Percentiles rank a stretch among this genome's conserved stretches.
Conservation (phyloP, 2,797 vertebrate species). For the Eulemur rubriventer region DNA sequence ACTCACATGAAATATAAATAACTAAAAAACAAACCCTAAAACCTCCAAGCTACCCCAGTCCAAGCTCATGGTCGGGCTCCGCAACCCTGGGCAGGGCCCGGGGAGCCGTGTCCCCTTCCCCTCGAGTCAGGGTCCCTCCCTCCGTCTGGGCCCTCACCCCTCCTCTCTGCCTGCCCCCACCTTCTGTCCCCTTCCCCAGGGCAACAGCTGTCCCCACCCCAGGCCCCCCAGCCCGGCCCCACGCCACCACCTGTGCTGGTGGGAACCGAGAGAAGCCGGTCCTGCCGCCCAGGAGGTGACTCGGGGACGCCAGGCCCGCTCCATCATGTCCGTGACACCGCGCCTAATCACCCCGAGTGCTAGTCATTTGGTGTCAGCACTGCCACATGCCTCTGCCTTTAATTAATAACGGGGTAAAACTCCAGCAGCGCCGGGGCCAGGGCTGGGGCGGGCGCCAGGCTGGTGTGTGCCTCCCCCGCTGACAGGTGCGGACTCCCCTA, state of each 20-base stretch:
- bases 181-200: background rate
- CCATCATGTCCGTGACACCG: constrained; percentile 61
- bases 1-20: background rate
- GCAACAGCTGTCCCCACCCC: background rate
- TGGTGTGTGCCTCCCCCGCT: rapidly evolving
- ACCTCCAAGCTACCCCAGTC: rapidly evolving
- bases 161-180: background rate
- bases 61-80: background rate
- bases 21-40: background rate
- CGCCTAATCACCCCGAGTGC: constrained; percentile 52
- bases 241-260: rapidly evolving
- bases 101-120: background rate
- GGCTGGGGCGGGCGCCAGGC: background rate
- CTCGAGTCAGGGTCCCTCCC: background rate
- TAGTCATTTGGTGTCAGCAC: constrained; percentile 75
- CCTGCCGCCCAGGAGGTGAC: background rate
- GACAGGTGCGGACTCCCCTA: background rate
- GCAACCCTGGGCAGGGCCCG: no score
- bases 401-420: constrained; percentile 78
- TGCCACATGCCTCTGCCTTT: constrained; percentile 65
- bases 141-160: no score
- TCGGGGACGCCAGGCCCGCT: background rate
- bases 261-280: rapidly evolving
- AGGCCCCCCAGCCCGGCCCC: no score
- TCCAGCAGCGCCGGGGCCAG: background rate